phyloP scores from a whole-genome alignment of 2,113 vertebrate genomes.

The Lates calcarifer region DNA sequence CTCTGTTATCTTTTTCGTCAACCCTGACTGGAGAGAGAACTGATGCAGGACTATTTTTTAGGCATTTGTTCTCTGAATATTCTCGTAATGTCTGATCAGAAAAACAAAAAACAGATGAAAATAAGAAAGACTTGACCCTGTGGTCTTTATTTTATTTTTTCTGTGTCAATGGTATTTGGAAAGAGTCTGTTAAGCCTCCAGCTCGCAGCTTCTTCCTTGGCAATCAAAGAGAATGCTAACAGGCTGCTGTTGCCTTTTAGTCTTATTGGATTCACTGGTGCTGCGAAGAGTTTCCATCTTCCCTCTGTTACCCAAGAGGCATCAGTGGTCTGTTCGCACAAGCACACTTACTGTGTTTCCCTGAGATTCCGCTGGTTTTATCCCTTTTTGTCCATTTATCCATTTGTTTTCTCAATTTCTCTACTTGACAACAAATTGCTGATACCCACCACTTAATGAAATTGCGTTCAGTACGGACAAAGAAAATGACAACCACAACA shows the following conservation, averaged over 20 bases:
- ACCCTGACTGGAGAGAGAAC: constrained; percentile 3
- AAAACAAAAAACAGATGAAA: constrained; percentile 22
- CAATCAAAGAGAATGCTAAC: constrained; percentile 31
- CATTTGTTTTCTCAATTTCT: constrained; percentile 24
- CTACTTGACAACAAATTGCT: constrained; percentile 18
- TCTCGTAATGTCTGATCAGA: constrained; percentile 6
- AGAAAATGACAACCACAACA: constrained; percentile 25
- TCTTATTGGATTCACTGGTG: constrained; percentile 51
- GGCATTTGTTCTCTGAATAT: not conserved
- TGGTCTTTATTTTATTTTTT: constrained; percentile 30
- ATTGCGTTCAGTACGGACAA: not conserved
- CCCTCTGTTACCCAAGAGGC: constrained; percentile 32
- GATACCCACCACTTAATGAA: constrained; percentile 19
- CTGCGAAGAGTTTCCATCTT: constrained; percentile 48
- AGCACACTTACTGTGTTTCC: constrained; percentile 10
- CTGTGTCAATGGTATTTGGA: constrained; percentile 9
- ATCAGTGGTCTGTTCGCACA: constrained; percentile 21
- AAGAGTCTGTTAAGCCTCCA: constrained; percentile 30
- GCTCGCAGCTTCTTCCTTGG: constrained; percentile 4
- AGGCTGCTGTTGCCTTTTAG: constrained; percentile 45
- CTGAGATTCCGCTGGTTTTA: constrained; percentile 10
- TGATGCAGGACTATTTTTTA: constrained; percentile 11
- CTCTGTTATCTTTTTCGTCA: constrained; percentile 19
- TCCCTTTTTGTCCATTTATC: constrained; percentile 4
- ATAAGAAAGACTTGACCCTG: constrained; percentile 9